These are phyloP conservation scores for Pithys albifrons DNA, from an alignment of 2,113 vertebrate species.

Conservation along the genomic window DNA sequence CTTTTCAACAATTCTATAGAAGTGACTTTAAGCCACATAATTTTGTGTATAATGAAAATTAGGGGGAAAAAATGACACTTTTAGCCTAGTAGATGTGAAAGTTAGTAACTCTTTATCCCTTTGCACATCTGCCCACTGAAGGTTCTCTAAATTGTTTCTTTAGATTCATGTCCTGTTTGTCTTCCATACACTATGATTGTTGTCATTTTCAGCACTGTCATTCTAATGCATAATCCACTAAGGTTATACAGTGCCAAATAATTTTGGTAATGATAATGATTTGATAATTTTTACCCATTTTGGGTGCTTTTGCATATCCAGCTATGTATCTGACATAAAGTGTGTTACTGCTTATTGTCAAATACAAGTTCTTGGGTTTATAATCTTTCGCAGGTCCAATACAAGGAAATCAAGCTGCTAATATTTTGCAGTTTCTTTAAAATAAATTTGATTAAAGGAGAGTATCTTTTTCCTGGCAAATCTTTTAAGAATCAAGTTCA, in stretches of 20 bases:
- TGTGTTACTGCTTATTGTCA: neutral
- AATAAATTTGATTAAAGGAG: neutral
- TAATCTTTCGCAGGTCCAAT: neutral
- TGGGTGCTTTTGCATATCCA: neutral
- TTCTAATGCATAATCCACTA: slow-evolving; percentile 13
- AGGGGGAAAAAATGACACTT: neutral
- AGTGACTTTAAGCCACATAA: neutral
- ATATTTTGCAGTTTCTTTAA: neutral
- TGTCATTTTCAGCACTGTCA: slow-evolving; percentile 18
- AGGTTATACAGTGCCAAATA: neutral
- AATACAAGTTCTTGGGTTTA: neutral
- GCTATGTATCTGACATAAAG: neutral
- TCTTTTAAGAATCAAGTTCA: neutral
- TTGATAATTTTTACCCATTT: slow-evolving; percentile 16
- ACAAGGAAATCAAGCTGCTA: neutral
- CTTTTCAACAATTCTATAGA: neutral
- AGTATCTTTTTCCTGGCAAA: neutral
- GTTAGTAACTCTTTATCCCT: neutral
- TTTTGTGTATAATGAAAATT: neutral
- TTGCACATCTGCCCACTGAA: neutral
- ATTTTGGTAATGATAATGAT: neutral
- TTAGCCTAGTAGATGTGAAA: neutral
- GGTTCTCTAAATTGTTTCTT: neutral
- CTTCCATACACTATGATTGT: slow-evolving; percentile 6
- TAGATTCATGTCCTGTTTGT: neutral